Evolutionary conservation across 2,888 invertebrate species (phyloP).

Genomic region (Diachrysia chrysitis): DNA sequence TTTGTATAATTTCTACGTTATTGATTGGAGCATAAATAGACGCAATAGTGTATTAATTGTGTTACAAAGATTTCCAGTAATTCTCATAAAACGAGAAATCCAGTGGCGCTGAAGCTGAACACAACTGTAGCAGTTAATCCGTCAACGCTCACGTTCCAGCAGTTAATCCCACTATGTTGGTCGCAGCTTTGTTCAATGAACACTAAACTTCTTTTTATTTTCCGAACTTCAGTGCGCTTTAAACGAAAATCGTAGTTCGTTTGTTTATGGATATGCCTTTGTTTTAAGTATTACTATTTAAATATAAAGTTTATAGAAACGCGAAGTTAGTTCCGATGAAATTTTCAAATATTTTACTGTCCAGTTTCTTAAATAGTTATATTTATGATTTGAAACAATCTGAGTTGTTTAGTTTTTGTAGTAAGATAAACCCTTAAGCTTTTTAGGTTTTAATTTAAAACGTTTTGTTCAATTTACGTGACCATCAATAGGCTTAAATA

Average conservation of each 20-base stretch:
- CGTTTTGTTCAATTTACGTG: too few species aligned
- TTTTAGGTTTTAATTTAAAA: too few species aligned
- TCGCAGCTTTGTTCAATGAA: slow-evolving; percentile 61
- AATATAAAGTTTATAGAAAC: not conserved
- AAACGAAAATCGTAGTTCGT: slow-evolving; percentile 25
- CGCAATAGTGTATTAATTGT: slow-evolving; percentile 27
- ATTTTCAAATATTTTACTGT: not conserved
- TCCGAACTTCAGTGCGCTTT: slow-evolving; percentile 39
- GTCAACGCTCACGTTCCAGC: slow-evolving; percentile 64
- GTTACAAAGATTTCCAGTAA: slow-evolving; percentile 26
- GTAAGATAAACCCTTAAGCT: too few species aligned
- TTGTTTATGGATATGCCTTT: slow-evolving; percentile 15
- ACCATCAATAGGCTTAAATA: too few species aligned
- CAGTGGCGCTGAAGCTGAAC: slow-evolving; percentile 54
- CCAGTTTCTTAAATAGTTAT: too few species aligned
- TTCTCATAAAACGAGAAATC: slow-evolving; percentile 52
- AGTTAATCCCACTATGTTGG: slow-evolving; percentile 65
- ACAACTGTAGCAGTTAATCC: slow-evolving; percentile 65
- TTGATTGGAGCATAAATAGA: slow-evolving; percentile 1
- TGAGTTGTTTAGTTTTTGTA: too few species aligned
- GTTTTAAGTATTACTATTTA: slow-evolving; percentile 12
- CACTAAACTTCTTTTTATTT: slow-evolving; percentile 46
- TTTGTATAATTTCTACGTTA: not conserved
- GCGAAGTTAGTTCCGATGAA: not conserved
- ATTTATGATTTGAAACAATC: too few species aligned